Conservation (phyloP, 1,140 invertebrate genomes). For the Psix sp. region DNA sequence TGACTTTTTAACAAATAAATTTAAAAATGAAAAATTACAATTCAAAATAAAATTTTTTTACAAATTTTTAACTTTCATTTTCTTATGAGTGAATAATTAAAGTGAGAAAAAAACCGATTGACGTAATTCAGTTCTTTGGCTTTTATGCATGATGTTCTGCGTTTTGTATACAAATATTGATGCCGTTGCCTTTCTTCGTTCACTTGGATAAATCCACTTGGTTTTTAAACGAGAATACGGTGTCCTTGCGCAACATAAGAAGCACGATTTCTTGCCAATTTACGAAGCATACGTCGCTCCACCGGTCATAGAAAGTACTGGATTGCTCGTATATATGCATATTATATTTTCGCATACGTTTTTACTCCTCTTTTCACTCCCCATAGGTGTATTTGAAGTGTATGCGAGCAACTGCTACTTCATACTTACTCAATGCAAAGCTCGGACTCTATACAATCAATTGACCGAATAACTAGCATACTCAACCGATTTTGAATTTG, state of each 20-base stretch:
- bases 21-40: too few relatives aligned
- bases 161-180: slow-evolving; percentile 52
- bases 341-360: slow-evolving; percentile 56
- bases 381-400: slow-evolving; percentile 40
- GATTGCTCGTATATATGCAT: slow-evolving; percentile 49
- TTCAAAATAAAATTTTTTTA: background rate
- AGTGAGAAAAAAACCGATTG: slow-evolving; percentile 14
- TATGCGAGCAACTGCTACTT: slow-evolving; percentile 53
- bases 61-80: background rate
- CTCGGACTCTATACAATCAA: slow-evolving; percentile 54
- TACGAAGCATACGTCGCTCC: slow-evolving; percentile 58
- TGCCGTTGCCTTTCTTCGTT: slow-evolving; percentile 54
- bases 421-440: slow-evolving; percentile 41
- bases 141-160: slow-evolving; percentile 15
- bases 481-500: slow-evolving; percentile 38
- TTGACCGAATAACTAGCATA: slow-evolving; percentile 56
- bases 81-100: slow-evolving; percentile 18
- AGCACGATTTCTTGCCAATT: slow-evolving; percentile 59
- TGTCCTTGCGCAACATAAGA: slow-evolving; percentile 51
- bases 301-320: slow-evolving; percentile 55
- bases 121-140: slow-evolving; percentile 32
- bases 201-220: slow-evolving; percentile 58
- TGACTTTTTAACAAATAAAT: too few relatives aligned
- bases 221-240: slow-evolving; percentile 49
- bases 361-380: slow-evolving; percentile 40